Evolutionary conservation across 2,888 invertebrate species (phyloP).

Genomic region (Dryadula phaetusa): DNA sequence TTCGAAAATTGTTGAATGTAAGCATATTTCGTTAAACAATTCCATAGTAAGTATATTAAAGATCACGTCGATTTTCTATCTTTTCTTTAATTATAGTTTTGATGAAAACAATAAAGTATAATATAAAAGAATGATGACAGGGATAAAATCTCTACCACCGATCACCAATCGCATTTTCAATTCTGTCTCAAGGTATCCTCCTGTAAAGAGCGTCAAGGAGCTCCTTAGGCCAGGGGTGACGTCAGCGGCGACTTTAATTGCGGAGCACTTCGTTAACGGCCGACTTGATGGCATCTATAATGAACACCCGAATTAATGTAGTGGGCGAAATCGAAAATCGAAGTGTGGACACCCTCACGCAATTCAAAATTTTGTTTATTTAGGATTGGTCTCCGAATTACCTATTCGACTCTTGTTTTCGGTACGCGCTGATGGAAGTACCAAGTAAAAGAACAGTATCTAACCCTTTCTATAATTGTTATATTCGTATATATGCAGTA

Average conservation of each 20-base stretch:
- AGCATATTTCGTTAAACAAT: neutral
- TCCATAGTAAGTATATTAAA: neutral
- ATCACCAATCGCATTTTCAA: slow-evolving; percentile 76
- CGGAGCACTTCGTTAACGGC: slow-evolving; percentile 82
- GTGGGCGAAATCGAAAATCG: slow-evolving; percentile 81
- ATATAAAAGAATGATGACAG: slow-evolving; percentile 45
- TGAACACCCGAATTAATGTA: slow-evolving; percentile 84
- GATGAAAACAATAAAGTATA: neutral
- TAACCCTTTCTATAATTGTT: neutral
- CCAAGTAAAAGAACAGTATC: slow-evolving; percentile 23
- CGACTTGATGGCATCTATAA: slow-evolving; percentile 84
- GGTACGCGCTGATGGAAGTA: slow-evolving; percentile 40
- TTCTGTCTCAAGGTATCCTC: slow-evolving; percentile 73
- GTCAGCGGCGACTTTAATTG: slow-evolving; percentile 84
- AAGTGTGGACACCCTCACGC: slow-evolving; percentile 70
- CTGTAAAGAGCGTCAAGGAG: slow-evolving; percentile 66
- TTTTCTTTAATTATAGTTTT: neutral
- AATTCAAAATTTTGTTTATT: slow-evolving; percentile 72
- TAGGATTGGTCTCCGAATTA: slow-evolving; percentile 73
- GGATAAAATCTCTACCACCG: slow-evolving; percentile 53
- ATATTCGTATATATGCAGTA: neutral
- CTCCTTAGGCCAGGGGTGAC: slow-evolving; percentile 66
- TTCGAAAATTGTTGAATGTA: neutral
- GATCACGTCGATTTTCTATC: neutral
- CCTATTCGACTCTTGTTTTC: slow-evolving; percentile 55